A percentile compares a stretch with the other conserved stretches of the same genome.
These are phyloP conservation scores for Heliconius sara DNA, from an alignment of 2,888 invertebrate genomes.

Conservation along the genomic window DNA sequence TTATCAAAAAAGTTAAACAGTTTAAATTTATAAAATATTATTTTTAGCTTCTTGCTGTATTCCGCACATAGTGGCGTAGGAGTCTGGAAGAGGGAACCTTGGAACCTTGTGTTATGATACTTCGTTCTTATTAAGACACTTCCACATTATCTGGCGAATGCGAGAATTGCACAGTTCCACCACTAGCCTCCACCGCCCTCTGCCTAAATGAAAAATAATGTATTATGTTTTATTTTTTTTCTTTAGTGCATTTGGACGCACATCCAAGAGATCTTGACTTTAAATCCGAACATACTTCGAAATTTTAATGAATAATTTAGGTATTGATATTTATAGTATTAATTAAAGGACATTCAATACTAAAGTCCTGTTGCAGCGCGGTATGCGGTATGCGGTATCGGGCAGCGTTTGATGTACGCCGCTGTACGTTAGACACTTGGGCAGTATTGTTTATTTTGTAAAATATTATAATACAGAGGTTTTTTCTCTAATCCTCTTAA, in stretches of 20 bases:
- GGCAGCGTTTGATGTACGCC: constrained; percentile 2
- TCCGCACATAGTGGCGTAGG: too few species aligned
- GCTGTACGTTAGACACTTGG: neutral
- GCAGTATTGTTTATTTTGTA: constrained; percentile 16
- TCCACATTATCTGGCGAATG: too few species aligned
- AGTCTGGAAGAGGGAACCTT: too few species aligned
- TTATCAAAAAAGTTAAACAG: constrained; percentile 10
- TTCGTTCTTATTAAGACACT: too few species aligned
- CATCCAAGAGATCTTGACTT: neutral
- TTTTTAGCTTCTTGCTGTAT: neutral
- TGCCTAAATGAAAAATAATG: too few species aligned
- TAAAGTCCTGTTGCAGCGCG: constrained; percentile 6
- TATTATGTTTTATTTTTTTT: neutral
- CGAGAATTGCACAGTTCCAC: too few species aligned
- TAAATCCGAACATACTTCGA: neutral
- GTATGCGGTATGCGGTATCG: neutral
- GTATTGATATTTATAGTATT: neutral
- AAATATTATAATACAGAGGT: constrained; percentile 6
- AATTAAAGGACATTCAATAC: neutral
- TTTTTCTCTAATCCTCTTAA: neutral
- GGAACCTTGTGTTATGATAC: too few species aligned
- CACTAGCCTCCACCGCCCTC: too few species aligned
- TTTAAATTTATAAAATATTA: neutral
- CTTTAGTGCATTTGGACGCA: neutral
- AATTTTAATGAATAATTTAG: neutral